phyloP scores from a whole-genome alignment of 1,140 invertebrate genomes.

The Micrasema longulum region DNA sequence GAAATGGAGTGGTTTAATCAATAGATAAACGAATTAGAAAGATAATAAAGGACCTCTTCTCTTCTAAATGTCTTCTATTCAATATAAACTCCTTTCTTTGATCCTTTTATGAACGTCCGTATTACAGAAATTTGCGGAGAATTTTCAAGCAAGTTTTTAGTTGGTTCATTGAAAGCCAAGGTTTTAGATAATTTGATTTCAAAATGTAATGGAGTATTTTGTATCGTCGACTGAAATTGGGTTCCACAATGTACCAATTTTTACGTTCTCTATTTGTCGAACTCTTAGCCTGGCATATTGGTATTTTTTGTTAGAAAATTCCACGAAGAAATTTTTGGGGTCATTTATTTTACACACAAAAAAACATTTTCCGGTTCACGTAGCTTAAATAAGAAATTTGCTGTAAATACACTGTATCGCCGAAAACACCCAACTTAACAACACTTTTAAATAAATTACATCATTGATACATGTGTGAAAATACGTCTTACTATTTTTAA shows the following conservation, averaged over 20 bases:
- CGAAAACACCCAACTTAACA: too few species aligned
- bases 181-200: slow-evolving; percentile 26
- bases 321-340: too few species aligned
- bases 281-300: neutral
- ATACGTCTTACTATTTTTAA: too few species aligned
- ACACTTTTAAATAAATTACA: too few species aligned
- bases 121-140: slow-evolving; percentile 1
- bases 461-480: too few species aligned
- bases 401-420: too few species aligned
- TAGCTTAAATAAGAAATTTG: too few species aligned
- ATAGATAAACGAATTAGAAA: too few species aligned
- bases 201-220: slow-evolving; percentile 25
- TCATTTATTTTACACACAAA: too few species aligned
- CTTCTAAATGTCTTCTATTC: neutral
- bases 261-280: slow-evolving; percentile 13
- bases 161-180: slow-evolving; percentile 25
- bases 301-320: slow-evolving; percentile 5
- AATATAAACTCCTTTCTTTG: slow-evolving; percentile 13
- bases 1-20: too few species aligned
- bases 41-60: too few species aligned
- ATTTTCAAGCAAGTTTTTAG: slow-evolving; percentile 14
- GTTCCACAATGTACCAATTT: slow-evolving; percentile 15
- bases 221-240: slow-evolving; percentile 23
- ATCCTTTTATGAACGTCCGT: slow-evolving; percentile 14
- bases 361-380: too few species aligned